Conservation (phyloP, 2,888 invertebrate genomes). For the Cactoblastis cactorum region DNA sequence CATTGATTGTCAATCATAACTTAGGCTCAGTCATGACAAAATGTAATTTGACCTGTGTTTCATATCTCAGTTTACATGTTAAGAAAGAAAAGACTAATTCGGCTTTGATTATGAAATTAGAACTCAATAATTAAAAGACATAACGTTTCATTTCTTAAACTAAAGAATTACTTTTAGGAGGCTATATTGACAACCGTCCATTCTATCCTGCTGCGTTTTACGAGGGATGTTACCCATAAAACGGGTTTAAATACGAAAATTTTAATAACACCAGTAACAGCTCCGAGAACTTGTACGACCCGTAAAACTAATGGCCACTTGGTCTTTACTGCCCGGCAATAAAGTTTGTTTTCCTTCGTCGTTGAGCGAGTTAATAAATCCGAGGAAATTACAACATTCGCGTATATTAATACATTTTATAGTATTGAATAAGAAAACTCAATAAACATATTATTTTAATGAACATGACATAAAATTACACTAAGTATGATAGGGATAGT, state of each 20-base stretch:
- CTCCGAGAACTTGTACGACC: constrained; percentile 30
- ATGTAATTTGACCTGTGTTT: too few relatives aligned
- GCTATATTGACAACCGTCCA: not conserved
- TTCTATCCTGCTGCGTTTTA: not conserved
- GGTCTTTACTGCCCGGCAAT: constrained; percentile 41
- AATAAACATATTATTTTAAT: constrained; percentile 11
- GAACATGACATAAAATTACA: constrained; percentile 9
- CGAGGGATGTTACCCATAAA: constrained; percentile 4
- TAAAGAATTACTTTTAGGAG: not conserved
- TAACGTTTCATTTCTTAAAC: not conserved
- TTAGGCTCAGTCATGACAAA: too few relatives aligned
- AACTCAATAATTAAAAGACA: too few relatives aligned
- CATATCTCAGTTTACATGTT: too few relatives aligned
- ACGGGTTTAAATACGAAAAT: constrained; percentile 15
- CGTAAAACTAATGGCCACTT: constrained; percentile 50
- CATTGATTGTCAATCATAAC: too few relatives aligned
- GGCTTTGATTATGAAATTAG: too few relatives aligned
- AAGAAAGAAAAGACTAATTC: too few relatives aligned
- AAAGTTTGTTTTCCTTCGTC: constrained; percentile 48
- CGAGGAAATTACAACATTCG: constrained; percentile 8
- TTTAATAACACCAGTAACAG: constrained; percentile 16
- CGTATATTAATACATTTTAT: constrained; percentile 10
- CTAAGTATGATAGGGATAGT: not conserved
- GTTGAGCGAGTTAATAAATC: constrained; percentile 21
- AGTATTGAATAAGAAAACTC: constrained; percentile 10